Percentiles rank a stretch among this genome's conserved stretches.
phyloP scores from a whole-genome alignment of 2,888 invertebrate species.

The Emmelina monodactyla region DNA sequence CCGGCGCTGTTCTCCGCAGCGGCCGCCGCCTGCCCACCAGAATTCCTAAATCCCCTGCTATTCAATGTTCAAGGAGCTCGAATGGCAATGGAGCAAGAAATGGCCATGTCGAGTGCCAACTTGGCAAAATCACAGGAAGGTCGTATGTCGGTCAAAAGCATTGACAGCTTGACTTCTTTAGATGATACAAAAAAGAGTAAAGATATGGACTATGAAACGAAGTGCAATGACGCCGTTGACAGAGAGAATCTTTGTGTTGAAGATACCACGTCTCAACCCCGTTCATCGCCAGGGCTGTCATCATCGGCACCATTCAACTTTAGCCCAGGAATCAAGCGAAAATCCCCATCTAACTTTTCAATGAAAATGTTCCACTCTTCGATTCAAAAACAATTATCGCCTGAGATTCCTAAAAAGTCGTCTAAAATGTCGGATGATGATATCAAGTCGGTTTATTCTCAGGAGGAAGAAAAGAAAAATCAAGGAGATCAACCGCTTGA shows the following conservation, averaged over 20 bases:
- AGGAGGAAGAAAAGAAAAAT: constrained; percentile 46
- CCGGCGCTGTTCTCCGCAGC: constrained; percentile 61
- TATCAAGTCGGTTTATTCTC: constrained; percentile 39
- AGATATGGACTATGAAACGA: constrained; percentile 30
- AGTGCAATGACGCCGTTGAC: constrained; percentile 41
- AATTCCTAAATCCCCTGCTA: constrained; percentile 70
- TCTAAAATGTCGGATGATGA: constrained; percentile 37
- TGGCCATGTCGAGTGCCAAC: constrained; percentile 59
- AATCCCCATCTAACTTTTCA: constrained; percentile 39
- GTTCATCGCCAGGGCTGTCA: constrained; percentile 73
- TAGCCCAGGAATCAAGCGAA: constrained; percentile 40
- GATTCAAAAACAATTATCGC: constrained; percentile 29
- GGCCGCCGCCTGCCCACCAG: constrained; percentile 62
- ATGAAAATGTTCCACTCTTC: constrained; percentile 41
- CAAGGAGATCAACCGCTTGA: constrained; percentile 76
- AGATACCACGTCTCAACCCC: constrained; percentile 69
- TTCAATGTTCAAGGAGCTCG: constrained; percentile 68
- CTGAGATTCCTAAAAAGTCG: constrained; percentile 40
- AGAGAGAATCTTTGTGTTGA: constrained; percentile 69
- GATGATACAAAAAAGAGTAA: constrained; percentile 47
- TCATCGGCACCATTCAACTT: constrained; percentile 41
- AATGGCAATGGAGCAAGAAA: constrained; percentile 57
- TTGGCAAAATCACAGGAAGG: constrained; percentile 58
- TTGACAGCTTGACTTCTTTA: constrained; percentile 48
- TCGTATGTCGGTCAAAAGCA: constrained; percentile 49